Evolutionary conservation across 2,113 vertebrate species (phyloP).

Genomic region (Phainopepla nitens): DNA sequence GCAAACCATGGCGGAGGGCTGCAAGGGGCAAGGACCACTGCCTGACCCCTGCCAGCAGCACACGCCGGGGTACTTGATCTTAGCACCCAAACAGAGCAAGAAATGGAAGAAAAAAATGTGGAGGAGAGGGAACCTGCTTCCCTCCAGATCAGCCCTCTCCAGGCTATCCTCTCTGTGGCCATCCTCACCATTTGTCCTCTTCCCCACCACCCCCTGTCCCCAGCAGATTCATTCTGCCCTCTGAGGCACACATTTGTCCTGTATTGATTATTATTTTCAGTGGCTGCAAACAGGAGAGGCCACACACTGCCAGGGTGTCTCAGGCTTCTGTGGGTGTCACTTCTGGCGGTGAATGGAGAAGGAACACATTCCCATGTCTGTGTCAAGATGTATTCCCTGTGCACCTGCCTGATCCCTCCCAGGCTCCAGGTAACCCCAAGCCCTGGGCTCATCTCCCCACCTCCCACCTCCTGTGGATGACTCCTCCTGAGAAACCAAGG

Average conservation of each 20-base stretch:
- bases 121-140: neutral
- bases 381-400: rapidly evolving
- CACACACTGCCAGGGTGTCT: neutral
- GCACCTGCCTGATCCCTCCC: rapidly evolving
- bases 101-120: neutral
- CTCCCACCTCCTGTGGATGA: neutral
- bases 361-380: neutral
- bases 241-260: neutral
- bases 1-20: neutral
- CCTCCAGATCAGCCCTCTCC: neutral
- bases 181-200: neutral
- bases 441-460: neutral
- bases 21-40: neutral
- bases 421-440: neutral
- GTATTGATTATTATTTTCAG: neutral
- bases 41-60: conserved; percentile 9
- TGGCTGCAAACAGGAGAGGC: neutral
- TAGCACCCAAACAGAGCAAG: neutral
- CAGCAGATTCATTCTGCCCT: neutral
- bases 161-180: neutral
- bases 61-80: neutral
- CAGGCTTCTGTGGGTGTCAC: neutral
- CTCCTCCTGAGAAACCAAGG: neutral
- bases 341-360: neutral
- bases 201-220: neutral